Base-by-base conservation (phyloP, 2,113 vertebrate species). In the Hiodon tergisus region DNA sequence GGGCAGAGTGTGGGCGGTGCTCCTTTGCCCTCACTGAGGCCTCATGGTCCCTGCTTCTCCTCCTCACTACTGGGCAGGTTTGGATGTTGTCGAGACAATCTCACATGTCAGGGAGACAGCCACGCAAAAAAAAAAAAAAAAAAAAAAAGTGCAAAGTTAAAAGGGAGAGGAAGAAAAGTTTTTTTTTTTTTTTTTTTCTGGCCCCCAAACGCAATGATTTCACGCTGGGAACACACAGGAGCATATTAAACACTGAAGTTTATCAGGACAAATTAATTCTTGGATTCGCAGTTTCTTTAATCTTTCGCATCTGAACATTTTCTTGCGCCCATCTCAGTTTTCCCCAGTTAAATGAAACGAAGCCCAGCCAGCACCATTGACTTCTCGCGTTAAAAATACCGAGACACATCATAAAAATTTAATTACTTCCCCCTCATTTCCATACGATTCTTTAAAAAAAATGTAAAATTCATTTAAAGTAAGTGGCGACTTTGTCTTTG, bases 221-320 rank as follows among this genome's bases (percentile, higher is more conserved):
- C 91, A 93, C 77, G 90, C 92, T 92, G 93, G 88, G 93, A 97
- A 94, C 94, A 95, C 89, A 98, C 95, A 96, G 93, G 89, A 94
- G 94, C 95, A 94, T 94, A 96, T 97, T 94, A 96, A 95, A 94
- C 92, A 93, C 90, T 91, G 92, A 95, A 95, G 94, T 98, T 97
- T 96, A 97, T 97, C 94, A 95, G 94, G 93, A 95, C 92, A 94
- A 95, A 97, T 93, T 92, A 92, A 90, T 89, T 91, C 91, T 88
- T 88, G 92, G 91, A 91, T 93, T 93, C 89, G 88, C 90, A 90
- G 92, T 92, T 93, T 91, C 92, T 94, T 94, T 93, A 93, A 94
- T 94, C 93, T 94, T 92, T 92, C 85, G 90, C 92, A 93, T 94
- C 92, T 92, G 91, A 94, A 91, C 83, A 2, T 83, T 91, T 92